Base-by-base conservation (phyloP, 2,113 vertebrate species). In the Dicerorhinus sumatrensis region DNA sequence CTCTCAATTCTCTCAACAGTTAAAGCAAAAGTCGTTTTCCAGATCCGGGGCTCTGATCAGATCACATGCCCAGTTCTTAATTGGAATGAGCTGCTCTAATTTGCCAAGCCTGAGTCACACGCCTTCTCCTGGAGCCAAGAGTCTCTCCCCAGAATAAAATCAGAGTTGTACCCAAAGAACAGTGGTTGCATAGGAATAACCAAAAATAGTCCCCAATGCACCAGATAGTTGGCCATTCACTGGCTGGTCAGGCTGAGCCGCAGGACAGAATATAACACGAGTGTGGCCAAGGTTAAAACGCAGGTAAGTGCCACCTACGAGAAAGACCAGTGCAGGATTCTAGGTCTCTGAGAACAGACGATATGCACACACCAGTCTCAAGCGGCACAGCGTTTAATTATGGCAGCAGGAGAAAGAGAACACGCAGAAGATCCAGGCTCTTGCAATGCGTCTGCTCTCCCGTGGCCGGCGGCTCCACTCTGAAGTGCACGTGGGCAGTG, bases 401-500 rank as follows among this genome's bases (percentile, higher is more conserved):
- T 11, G 48, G 48, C 48, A 48, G 11, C 10, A 48, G 4, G 27
- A 8, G 46, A 56, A 17, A 9, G n/a, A 70, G n/a, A 70, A 1
- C 23, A 42, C 11, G 6, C 42, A 56, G 83, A 31, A 73, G 36
- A 29, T 33, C 23, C 3, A 77, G 36, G 48, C 10, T 5, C 1
- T 48, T 23, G 0, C 23, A 25, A 1, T 12, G 14, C 5, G 9
- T 27, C 4, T 46, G 48, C 9, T 25, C 3, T 10, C 48, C 48
- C 48, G 14, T 8, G 25, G 11, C 13, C 31, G 60, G 39, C 2
- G 6, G 25, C 72, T 36, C 1, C 27, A 7, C 29, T 84, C 33
- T 63, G 36, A 21, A 73, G 33, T 33, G 48, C 46, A 8, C 48
- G 17, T 3, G 7, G 16, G 20, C 10, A 39, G 2, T 25, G 12